A percentile compares a stretch with the other conserved stretches of the same genome.
phyloP scores from a whole-genome alignment of 2,888 invertebrate genomes.

The Cataglyphis albicans region DNA sequence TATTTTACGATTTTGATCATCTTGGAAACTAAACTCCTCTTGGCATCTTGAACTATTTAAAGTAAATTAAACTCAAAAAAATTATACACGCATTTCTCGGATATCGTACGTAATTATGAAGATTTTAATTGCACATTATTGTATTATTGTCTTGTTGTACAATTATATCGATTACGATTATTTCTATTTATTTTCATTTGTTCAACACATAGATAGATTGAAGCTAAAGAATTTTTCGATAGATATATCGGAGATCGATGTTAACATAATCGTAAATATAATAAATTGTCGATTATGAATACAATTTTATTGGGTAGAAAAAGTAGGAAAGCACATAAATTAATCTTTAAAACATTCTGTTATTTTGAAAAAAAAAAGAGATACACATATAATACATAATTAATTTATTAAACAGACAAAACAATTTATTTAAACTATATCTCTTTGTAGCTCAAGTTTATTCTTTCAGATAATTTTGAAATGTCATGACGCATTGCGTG shows the following conservation, averaged over 20 bases:
- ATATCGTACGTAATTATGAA: background rate
- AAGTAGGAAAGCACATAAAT: background rate
- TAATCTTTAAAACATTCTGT: background rate
- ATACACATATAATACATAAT: background rate
- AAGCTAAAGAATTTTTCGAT: constrained; percentile 8
- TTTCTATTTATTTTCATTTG: background rate
- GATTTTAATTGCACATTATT: constrained; percentile 38
- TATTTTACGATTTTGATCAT: background rate
- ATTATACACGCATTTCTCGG: background rate
- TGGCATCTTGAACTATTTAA: background rate
- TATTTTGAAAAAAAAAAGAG: background rate
- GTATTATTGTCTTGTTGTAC: background rate
- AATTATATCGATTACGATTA: background rate
- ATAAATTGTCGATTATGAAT: constrained; percentile 3
- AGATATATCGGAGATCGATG: background rate
- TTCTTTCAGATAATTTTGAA: background rate
- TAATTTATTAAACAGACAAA: background rate
- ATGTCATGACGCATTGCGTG: background rate
- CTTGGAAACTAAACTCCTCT: constrained; percentile 5
- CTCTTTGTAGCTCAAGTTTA: background rate
- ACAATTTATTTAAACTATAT: background rate
- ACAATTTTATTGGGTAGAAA: background rate
- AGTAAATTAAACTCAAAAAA: background rate
- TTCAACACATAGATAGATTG: background rate
- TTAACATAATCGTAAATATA: constrained; percentile 25